Evolutionary conservation across 1,140 invertebrate genomes (phyloP).

Genomic region (Drosophila lacteicornis): DNA sequence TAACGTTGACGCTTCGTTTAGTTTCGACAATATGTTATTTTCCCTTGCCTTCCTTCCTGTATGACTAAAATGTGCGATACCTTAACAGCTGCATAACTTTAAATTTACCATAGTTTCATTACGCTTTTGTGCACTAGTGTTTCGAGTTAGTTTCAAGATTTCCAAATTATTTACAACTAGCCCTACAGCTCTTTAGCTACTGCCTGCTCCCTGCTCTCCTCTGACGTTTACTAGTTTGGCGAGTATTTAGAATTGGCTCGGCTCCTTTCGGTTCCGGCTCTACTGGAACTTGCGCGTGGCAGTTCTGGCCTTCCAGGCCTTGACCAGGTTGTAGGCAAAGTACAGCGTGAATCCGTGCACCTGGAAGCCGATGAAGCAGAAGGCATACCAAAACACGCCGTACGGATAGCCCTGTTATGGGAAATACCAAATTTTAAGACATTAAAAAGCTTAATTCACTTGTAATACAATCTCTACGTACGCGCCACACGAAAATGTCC

Average conservation of each 20-base stretch:
- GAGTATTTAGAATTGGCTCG: conserved; percentile 67
- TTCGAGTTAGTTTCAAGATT: conserved; percentile 55
- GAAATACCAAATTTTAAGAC: not conserved
- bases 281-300: conserved; percentile 85
- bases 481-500: conserved; percentile 92
- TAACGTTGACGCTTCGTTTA: conserved; percentile 62
- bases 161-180: conserved; percentile 80
- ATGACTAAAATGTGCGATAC: conserved; percentile 71
- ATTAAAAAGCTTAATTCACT: not conserved
- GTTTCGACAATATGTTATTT: conserved; percentile 47
- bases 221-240: conserved; percentile 69
- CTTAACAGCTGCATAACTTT: conserved; percentile 70
- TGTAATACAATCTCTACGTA: conserved; percentile 83
- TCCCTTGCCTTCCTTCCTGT: conserved; percentile 33
- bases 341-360: conserved; percentile 96
- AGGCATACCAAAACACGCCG: conserved; percentile 96
- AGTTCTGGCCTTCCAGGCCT: conserved; percentile 93
- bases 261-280: conserved; percentile 26
- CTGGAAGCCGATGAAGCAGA: conserved; percentile 94
- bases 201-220: conserved; percentile 34
- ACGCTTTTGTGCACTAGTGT: conserved; percentile 68
- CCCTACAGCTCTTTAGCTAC: conserved; percentile 55
- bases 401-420: conserved; percentile 93
- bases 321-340: conserved; percentile 94
- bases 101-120: conserved; percentile 52